Conservation (phyloP, 2,797 vertebrate genomes). For the Avahi laniger region DNA sequence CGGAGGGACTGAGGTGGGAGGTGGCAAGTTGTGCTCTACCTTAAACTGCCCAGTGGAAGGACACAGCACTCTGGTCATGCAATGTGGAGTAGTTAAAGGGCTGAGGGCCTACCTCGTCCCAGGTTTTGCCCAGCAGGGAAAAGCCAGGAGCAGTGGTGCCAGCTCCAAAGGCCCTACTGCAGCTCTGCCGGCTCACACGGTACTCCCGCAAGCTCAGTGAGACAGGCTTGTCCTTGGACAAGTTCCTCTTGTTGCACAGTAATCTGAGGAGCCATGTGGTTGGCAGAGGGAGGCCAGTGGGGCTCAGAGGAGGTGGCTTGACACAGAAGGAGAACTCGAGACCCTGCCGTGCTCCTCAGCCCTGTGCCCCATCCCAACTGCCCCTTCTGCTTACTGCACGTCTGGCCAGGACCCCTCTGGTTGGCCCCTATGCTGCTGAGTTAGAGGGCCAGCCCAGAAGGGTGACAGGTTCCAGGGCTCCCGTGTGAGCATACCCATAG, state of each 20-base stretch:
- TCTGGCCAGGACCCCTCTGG: background rate
- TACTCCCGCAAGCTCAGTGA: background rate
- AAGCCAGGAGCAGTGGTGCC: background rate
- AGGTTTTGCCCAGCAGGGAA: background rate
- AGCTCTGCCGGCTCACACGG: background rate
- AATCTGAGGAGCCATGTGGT: background rate
- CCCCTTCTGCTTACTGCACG: background rate
- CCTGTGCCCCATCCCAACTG: background rate
- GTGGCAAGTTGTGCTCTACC: background rate
- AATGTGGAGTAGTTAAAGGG: background rate
- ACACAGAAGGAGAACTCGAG: background rate
- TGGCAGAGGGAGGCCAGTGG: no score
- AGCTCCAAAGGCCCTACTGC: background rate
- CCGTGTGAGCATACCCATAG: background rate
- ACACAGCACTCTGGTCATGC: background rate
- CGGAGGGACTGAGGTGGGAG: background rate
- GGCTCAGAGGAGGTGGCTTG: background rate
- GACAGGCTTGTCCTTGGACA: background rate
- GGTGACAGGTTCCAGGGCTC: background rate
- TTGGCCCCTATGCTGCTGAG: background rate
- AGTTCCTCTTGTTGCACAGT: background rate
- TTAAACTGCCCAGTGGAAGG: background rate
- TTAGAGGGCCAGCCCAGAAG: background rate
- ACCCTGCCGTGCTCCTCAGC: background rate
- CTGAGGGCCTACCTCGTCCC: background rate